Conservation (phyloP, 2,797 vertebrate genomes). For the Simalia tracyae region DNA sequence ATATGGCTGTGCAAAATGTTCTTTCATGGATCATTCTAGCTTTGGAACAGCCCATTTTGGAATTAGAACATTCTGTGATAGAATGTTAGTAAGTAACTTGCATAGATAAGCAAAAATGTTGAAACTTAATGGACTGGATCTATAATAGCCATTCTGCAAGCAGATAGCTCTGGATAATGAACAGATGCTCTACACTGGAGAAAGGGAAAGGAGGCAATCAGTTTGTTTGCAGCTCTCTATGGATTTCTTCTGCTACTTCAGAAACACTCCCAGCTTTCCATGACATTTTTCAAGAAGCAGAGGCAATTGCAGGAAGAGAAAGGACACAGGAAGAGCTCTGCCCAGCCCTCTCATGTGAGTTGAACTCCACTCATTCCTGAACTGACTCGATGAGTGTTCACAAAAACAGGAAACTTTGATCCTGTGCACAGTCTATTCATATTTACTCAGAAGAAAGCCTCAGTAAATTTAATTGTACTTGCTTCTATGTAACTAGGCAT, state of each 20-base stretch:
- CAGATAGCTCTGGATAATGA: neutral
- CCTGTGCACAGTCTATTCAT: neutral
- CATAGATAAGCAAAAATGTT: neutral
- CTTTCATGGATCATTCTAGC: neutral
- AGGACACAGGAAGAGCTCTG: neutral
- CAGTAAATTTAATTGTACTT: neutral
- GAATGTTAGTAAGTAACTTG: neutral
- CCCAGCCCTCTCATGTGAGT: neutral
- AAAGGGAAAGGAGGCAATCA: neutral
- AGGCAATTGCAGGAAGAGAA: neutral
- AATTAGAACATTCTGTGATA: neutral
- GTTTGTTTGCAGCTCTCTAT: neutral
- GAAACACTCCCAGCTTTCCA: neutral
- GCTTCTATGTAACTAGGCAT: neutral
- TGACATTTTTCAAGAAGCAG: neutral
- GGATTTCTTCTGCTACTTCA: neutral
- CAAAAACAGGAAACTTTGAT: neutral
- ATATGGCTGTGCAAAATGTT: neutral
- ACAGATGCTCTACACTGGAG: neutral
- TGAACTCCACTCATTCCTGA: neutral
- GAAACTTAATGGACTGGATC: neutral
- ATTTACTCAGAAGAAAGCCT: neutral
- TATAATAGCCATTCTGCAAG: neutral
- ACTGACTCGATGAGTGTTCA: neutral
- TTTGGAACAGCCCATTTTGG: neutral